phyloP scores from a whole-genome alignment of 2,113 vertebrate genomes.

The Nanorana parkeri region DNA sequence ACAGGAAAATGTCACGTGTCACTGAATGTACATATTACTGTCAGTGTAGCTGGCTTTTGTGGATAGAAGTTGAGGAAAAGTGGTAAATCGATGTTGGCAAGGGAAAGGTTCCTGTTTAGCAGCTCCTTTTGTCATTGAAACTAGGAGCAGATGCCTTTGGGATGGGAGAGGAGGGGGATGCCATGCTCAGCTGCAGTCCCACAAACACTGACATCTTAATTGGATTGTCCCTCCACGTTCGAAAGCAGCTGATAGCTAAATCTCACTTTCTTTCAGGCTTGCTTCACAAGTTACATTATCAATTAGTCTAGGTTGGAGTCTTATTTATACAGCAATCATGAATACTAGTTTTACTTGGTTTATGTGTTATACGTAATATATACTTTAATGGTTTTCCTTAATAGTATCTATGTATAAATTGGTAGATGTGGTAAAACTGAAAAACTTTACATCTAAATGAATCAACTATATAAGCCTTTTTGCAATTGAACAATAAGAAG shows the following conservation, averaged over 20 bases:
- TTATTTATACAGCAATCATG: not conserved
- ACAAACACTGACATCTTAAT: constrained; percentile 56
- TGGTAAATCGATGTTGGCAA: constrained; percentile 33
- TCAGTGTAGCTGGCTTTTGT: constrained; percentile 32
- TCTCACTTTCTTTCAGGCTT: not conserved
- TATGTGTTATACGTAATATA: too few relatives aligned
- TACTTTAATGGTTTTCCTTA: too few relatives aligned
- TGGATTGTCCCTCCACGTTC: constrained; percentile 42
- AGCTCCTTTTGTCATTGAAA: constrained; percentile 53
- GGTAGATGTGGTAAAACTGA: too few relatives aligned
- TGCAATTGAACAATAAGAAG: too few relatives aligned
- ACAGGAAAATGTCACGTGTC: constrained; percentile 27
- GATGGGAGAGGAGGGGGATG: constrained; percentile 27
- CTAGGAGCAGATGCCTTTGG: constrained; percentile 51
- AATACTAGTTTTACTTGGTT: too few relatives aligned
- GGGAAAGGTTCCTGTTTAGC: constrained; percentile 28
- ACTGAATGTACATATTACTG: constrained; percentile 24
- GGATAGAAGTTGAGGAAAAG: constrained; percentile 32
- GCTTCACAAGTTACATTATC: constrained; percentile 4
- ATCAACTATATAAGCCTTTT: too few relatives aligned
- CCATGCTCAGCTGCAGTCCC: constrained; percentile 50
- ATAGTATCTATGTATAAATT: too few relatives aligned
- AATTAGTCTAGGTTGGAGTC: not conserved
- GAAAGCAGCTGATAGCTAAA: constrained; percentile 19
- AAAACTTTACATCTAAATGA: too few relatives aligned